Evolutionary conservation across 2,113 vertebrate genomes (phyloP).

Genomic region (Phaethornis superciliosus): DNA sequence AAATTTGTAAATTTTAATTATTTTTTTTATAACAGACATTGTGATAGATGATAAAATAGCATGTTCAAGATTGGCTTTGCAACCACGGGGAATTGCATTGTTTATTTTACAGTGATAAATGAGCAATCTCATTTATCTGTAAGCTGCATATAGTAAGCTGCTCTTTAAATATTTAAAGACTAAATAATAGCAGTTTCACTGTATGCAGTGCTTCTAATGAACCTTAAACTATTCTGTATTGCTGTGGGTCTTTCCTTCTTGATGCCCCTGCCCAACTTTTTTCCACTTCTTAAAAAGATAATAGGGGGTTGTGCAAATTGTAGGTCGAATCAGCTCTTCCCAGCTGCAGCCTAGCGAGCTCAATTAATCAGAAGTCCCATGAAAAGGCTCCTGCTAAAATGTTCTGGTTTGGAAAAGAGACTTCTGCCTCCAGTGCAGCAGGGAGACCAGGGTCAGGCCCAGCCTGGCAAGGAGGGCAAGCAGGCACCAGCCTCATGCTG

Average conservation of each 20-base stretch:
- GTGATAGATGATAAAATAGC: not conserved
- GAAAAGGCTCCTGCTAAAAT: accelerated
- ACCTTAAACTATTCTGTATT: not conserved
- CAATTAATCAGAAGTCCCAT: not conserved
- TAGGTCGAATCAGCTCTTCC: not conserved
- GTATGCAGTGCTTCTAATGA: not conserved
- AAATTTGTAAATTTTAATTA: not conserved
- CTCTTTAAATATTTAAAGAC: slow-evolving; percentile 44
- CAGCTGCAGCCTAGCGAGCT: not conserved
- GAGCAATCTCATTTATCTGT: not conserved
- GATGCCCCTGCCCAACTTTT: not conserved
- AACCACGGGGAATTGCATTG: not conserved
- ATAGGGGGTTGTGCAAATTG: not conserved
- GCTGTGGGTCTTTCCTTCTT: not conserved
- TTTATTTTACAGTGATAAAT: slow-evolving; percentile 15
- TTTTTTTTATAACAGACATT: not conserved
- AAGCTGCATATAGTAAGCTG: not conserved
- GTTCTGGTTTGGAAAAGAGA: not conserved
- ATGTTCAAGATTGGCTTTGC: not conserved
- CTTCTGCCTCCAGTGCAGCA: not conserved
- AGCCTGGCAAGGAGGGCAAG: accelerated
- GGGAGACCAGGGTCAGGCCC: not conserved
- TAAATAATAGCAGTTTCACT: slow-evolving; percentile 31
- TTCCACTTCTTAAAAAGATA: not conserved
- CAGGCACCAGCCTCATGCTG: accelerated